Evolutionary conservation across 2,797 vertebrate genomes (phyloP).

Genomic region (Sebastes melanostomus): DNA sequence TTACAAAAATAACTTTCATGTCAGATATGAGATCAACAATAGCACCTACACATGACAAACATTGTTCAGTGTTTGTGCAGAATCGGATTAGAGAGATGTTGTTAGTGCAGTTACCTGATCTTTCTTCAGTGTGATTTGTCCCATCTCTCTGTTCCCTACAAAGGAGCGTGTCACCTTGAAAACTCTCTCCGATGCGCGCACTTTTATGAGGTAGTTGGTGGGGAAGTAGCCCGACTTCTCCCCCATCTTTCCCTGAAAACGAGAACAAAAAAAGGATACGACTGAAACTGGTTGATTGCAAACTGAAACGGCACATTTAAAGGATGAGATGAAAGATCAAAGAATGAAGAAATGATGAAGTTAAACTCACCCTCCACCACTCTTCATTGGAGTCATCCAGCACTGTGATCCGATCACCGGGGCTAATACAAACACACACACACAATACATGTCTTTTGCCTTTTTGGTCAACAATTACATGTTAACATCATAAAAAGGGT

Average conservation of each 20-base stretch:
- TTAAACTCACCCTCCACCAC: constrained; percentile 92
- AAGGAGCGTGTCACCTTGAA: constrained; percentile 90
- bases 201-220: constrained; percentile 93
- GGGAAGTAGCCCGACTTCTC: constrained; percentile 85
- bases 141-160: constrained; percentile 93
- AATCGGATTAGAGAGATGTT: neutral
- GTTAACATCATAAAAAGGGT: neutral
- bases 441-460: neutral
- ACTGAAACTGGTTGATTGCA: neutral
- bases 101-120: constrained; percentile 84
- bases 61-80: neutral
- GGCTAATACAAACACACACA: constrained; percentile 75
- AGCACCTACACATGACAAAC: no score
- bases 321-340: neutral
- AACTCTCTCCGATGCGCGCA: constrained; percentile 88
- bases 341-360: neutral
- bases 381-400: constrained; percentile 98
- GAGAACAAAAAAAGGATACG: neutral
- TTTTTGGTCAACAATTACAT: neutral
- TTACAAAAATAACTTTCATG: no score
- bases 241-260: constrained; percentile 79
- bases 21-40: no score
- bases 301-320: neutral
- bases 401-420: constrained; percentile 95
- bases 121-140: constrained; percentile 94